These are phyloP conservation scores for Ammodytes dubius DNA, from an alignment of 2,113 vertebrate species.

Conservation along the genomic window DNA sequence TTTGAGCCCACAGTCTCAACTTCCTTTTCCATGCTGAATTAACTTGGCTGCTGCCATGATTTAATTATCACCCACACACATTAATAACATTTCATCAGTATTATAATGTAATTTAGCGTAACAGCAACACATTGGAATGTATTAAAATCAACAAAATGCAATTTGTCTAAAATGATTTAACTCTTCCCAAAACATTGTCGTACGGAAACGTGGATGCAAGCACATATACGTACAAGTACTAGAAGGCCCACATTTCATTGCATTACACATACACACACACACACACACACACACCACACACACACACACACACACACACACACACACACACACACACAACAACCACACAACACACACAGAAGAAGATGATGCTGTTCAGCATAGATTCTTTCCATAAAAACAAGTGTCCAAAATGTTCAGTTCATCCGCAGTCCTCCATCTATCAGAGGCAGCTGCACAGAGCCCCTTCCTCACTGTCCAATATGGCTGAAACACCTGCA, in stretches of 20 bases:
- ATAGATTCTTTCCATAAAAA: conserved; percentile 46
- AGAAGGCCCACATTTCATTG: too few species aligned
- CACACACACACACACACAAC: conserved; percentile 9
- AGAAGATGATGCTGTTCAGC: conserved; percentile 18
- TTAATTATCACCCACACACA: conserved; percentile 40
- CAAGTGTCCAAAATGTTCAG: conserved; percentile 10
- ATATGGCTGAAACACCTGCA: conserved; percentile 64
- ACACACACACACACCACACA: too few species aligned
- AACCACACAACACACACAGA: background rate
- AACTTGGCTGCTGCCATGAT: conserved; percentile 13
- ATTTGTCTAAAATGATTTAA: background rate
- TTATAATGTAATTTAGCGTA: conserved; percentile 2
- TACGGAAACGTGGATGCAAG: background rate
- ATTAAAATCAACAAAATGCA: background rate
- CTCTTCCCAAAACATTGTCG: background rate
- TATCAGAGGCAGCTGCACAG: conserved; percentile 37
- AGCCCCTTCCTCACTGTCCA: conserved; percentile 50
- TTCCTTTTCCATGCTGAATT: conserved; percentile 18
- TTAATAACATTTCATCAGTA: conserved; percentile 39
- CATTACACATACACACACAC: too few species aligned
- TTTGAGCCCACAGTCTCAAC: background rate
- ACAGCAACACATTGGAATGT: conserved; percentile 21
- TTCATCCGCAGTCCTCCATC: conserved; percentile 20
- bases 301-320: background rate
- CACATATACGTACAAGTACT: background rate